phyloP scores from a whole-genome alignment of 1,140 invertebrate species.

The Oncopodura yosiiana region DNA sequence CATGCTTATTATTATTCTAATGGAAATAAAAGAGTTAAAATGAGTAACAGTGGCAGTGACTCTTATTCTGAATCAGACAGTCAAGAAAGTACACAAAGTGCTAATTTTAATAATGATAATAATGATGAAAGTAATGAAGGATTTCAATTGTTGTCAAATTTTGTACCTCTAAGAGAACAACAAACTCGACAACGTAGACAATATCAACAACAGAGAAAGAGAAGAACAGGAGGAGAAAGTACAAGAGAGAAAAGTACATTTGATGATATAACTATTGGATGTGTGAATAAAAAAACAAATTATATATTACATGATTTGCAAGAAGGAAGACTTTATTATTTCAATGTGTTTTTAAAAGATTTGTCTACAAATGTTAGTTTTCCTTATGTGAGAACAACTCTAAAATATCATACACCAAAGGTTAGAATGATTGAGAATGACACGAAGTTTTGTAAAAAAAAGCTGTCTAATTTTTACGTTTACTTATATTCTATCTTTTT shows the following conservation, averaged over 20 bases:
- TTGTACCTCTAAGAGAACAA: neutral
- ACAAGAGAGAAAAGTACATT: neutral
- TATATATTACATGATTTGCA: slow-evolving; percentile 48
- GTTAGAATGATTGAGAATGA: slow-evolving; percentile 35
- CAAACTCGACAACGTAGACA: neutral
- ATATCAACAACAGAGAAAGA: neutral
- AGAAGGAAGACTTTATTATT: slow-evolving; percentile 43
- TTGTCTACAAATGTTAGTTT: slow-evolving; percentile 41
- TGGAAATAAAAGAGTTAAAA: neutral
- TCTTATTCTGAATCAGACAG: neutral
- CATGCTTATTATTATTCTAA: slow-evolving; percentile 26
- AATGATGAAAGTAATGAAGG: neutral
- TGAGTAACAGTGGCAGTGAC: slow-evolving; percentile 12
- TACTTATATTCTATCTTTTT: neutral
- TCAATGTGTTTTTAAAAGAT: slow-evolving; percentile 43
- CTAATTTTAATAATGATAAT: neutral
- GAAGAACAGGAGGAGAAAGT: neutral
- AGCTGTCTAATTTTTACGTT: neutral
- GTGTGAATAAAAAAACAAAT: slow-evolving; percentile 46
- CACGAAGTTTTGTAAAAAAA: too few species aligned
- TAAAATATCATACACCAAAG: slow-evolving; percentile 37
- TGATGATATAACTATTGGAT: slow-evolving; percentile 41
- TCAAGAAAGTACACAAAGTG: neutral
- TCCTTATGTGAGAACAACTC: slow-evolving; percentile 38
- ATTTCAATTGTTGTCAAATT: neutral